Evolutionary conservation across 2,888 invertebrate genomes (phyloP), one percentile per base, ranked within the genome.

Genomic region (Ectemnius cavifrons): DNA sequence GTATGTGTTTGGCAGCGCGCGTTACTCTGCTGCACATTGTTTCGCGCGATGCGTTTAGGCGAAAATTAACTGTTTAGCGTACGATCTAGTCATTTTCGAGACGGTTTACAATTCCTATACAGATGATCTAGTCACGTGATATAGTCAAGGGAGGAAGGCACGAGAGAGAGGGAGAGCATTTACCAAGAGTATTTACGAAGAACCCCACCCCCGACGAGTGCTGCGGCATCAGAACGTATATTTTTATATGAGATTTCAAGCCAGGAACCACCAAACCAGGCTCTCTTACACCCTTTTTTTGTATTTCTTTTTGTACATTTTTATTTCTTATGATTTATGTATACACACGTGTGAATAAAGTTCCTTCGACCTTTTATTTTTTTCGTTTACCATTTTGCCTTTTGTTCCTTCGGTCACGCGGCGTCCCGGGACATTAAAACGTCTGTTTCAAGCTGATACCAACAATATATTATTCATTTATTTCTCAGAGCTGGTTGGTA

Each of bases 71-170:
- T 52, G 77, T 72, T 72, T 79, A 84, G 63, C 60, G 73, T 67
- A 71, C 37, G 37, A 37, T 87, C 89, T 89, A 89, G 89, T 89
- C 89, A 88, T 84, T 87, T 85, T 85, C 77, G 77, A 88, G 79
- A 81, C 83, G 79, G 82, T 85, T 85, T 85, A 87, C 83, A 80
- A 87, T 86, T 85, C 83, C 84, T 81, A 78, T 67, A 52, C 72
- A 80, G 70, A 81, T 81, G 84, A 84, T 82, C 89, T 89, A 89
- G 89, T 89, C 89, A 85, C 83, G 80, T 77, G 70, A 85, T 80
- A 71, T 81, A 84, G 83, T 85, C 78, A 52, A 52, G 16, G 52
- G 16, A 56, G 11, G 16, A 56, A 18, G 23, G 27, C 11, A 71
- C 16, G 62, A n/a, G 56, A 52, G 52, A 52, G 52, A 52, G 16